Evolutionary conservation across 2,888 invertebrate species (phyloP), one percentile per base, ranked within the genome.

Genomic region (Drosophila incognita): DNA sequence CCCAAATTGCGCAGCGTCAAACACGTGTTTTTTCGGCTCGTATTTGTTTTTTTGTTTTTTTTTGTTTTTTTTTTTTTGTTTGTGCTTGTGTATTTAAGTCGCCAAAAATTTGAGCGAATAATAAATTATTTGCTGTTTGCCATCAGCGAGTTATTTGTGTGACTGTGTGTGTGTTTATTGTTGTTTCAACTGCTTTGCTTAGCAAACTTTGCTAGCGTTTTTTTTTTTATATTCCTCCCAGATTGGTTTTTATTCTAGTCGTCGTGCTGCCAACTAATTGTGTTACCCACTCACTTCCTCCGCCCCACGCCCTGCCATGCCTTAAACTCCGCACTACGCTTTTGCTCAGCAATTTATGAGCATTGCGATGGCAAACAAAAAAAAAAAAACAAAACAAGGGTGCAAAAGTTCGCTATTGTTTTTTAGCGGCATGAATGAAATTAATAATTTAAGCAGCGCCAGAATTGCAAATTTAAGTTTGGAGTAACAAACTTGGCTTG

Each of bases 251-350:
- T 80, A 68, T 70, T 80, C 65, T 76, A 57, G 57, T 24, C 61
- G 60, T 61, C 64, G 72, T 82, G 76, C 72, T 82, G 83, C 76
- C 83, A 86, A 83, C 87, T 83, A 83, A 83, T 83, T 83, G 83
- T 60, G 67, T 62, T 70, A 73, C 56, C 62, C 56, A 49, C n/a
- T 27, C 42, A 10, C 40, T 27, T 36, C 40, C 18, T 7, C 27
- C 31, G 24, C 21, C 21, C 13, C 13, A 31, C 31, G 31, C 31
- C 31, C 10, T 10, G 21, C 6, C 42, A 21, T 46, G 46, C 15
- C 46, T 46, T 8, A 6, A 40, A 27, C 18, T n/a, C 31, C 18
- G 27, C 21, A 4, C 51, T 21, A 38, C 21, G 69, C 82, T 79
- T 82, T 52, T 63, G 70, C 74, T 82, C 65, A 74, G 68, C 71